Evolutionary conservation across 2,113 vertebrate species (phyloP).

Genomic region (Euleptes europaea): DNA sequence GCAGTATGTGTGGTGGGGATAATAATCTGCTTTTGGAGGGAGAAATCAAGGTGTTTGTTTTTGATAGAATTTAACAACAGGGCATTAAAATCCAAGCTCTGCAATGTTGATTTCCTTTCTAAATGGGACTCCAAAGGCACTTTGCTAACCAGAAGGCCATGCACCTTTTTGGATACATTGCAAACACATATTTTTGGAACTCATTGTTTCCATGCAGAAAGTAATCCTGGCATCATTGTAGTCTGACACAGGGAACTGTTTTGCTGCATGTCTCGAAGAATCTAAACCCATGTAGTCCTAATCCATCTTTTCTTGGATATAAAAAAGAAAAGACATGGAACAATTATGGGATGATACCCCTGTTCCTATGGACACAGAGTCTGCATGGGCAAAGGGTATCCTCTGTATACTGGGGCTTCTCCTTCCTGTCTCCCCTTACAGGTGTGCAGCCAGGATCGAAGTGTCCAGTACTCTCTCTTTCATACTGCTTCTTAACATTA

Average conservation of each 20-base stretch:
- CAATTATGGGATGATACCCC: neutral
- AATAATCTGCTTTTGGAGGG: conserved; percentile 27
- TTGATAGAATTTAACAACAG: neutral
- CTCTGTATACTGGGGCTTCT: neutral
- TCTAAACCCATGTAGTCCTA: neutral
- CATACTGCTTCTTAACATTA: too few relatives aligned
- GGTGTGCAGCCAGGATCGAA: neutral
- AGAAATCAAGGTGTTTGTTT: conserved; percentile 21
- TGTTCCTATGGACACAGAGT: neutral
- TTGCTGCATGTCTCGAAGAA: too few relatives aligned
- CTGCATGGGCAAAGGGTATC: neutral
- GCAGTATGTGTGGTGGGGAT: neutral
- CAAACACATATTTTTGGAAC: too few relatives aligned
- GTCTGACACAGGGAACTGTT: too few relatives aligned
- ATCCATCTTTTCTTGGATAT: neutral
- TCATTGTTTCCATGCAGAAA: too few relatives aligned
- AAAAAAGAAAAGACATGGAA: neutral
- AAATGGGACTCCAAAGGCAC: neutral
- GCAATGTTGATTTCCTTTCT: neutral
- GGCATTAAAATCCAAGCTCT: neutral
- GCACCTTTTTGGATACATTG: neutral
- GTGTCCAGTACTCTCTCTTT: neutral
- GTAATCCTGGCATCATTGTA: too few relatives aligned
- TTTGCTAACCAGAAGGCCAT: neutral
- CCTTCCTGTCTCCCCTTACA: neutral